Evolutionary conservation across 2,888 invertebrate genomes (phyloP).

Genomic region (Lepidocyrtoides sp.): DNA sequence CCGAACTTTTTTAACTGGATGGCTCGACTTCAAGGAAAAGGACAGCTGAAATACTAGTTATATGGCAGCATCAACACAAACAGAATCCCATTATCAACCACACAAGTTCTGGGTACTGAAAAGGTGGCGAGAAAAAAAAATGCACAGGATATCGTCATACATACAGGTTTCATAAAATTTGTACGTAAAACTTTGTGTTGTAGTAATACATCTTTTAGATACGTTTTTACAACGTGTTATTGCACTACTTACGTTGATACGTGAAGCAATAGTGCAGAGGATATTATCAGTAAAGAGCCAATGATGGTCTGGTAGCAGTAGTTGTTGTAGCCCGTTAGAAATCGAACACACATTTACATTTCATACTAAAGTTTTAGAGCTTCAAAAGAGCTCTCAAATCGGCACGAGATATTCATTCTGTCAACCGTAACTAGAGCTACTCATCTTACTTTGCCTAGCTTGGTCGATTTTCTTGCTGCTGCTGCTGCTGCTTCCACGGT

Average conservation of each 20-base stretch:
- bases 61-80: conserved; percentile 31
- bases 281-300: conserved; percentile 24
- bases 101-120: background rate
- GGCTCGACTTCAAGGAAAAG: no score
- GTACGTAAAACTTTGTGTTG: background rate
- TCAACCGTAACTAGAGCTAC: conserved; percentile 66
- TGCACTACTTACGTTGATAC: background rate
- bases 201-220: conserved; percentile 28
- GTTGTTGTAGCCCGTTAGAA: background rate
- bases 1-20: no score
- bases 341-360: conserved; percentile 16
- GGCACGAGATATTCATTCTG: conserved; percentile 62
- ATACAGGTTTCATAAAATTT: conserved; percentile 19
- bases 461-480: background rate
- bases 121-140: background rate
- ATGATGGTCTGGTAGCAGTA: no score
- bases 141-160: no score
- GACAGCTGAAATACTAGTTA: background rate
- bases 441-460: conserved; percentile 67
- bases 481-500: background rate
- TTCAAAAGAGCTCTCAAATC: conserved; percentile 36
- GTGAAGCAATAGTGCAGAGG: no score
- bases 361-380: conserved; percentile 20
- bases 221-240: background rate
- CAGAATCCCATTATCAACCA: conserved; percentile 55